These are phyloP conservation scores for Abrostola tripartita DNA, from an alignment of 2,888 invertebrate species.

Conservation along the genomic window DNA sequence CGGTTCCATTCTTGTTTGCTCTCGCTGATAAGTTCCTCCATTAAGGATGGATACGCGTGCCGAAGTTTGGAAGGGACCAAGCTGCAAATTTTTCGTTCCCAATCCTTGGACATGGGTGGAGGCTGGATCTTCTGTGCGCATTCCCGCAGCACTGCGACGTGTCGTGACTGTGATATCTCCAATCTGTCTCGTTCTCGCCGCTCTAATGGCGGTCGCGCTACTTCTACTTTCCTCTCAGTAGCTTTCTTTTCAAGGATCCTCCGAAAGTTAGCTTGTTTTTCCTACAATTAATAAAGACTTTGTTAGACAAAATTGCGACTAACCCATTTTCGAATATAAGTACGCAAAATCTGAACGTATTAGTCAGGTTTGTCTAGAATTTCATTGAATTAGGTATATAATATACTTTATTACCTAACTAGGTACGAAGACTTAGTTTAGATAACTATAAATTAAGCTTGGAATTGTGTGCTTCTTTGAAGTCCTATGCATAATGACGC, in stretches of 20 bases:
- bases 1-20: slow-evolving; percentile 88
- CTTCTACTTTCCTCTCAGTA: slow-evolving; percentile 73
- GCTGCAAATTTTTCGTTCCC: slow-evolving; percentile 89
- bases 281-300: slow-evolving; percentile 67
- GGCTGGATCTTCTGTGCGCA: slow-evolving; percentile 88
- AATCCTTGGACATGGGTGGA: slow-evolving; percentile 89
- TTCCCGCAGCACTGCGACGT: slow-evolving; percentile 87
- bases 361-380: no score
- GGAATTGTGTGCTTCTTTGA: no score
- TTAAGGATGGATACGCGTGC: slow-evolving; percentile 85
- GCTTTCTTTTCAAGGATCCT: slow-evolving; percentile 80
- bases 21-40: slow-evolving; percentile 87
- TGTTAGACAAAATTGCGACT: neutral
- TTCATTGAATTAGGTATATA: no score
- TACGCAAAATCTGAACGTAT: no score
- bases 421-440: no score
- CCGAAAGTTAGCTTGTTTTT: slow-evolving; percentile 79
- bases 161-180: slow-evolving; percentile 83
- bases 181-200: slow-evolving; percentile 81
- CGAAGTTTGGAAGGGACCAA: slow-evolving; percentile 88
- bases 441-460: no score
- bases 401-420: no score
- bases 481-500: no score
- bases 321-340: neutral
- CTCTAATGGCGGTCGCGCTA: slow-evolving; percentile 69